These are phyloP conservation scores for Beris morrisii DNA, from an alignment of 2,888 invertebrate genomes.

Conservation along the genomic window DNA sequence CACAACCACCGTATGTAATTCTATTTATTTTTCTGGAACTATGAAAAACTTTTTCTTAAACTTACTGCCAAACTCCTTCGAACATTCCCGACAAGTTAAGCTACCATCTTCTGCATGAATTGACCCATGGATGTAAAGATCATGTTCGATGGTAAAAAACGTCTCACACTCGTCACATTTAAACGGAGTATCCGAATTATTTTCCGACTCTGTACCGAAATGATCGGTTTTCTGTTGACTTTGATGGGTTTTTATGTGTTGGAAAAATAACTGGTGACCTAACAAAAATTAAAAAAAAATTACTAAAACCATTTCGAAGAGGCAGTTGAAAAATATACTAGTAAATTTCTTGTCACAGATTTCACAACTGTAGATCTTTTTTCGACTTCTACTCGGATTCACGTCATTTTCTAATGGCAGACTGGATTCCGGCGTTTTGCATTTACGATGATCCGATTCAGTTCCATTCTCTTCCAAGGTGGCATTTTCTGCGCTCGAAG, in stretches of 20 bases:
- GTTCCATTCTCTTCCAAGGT: not conserved
- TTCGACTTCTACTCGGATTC: not conserved
- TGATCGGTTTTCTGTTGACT: conserved; percentile 18
- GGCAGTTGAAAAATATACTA: not conserved
- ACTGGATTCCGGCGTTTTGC: not conserved
- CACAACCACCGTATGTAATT: too few species aligned
- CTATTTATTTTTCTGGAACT: not conserved
- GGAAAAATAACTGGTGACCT: not conserved
- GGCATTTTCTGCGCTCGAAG: not conserved
- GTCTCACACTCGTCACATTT: conserved; percentile 58
- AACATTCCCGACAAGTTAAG: conserved; percentile 58
- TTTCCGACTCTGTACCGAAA: not conserved
- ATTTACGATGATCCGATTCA: not conserved
- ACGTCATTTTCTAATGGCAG: not conserved
- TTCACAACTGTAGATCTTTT: not conserved
- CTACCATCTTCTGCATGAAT: conserved; percentile 54
- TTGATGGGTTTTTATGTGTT: conserved; percentile 15
- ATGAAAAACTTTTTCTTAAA: conserved; percentile 8
- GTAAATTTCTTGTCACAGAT: not conserved
- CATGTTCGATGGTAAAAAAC: conserved; percentile 57
- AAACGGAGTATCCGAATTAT: conserved; percentile 28
- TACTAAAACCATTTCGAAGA: not conserved
- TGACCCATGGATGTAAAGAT: conserved; percentile 58
- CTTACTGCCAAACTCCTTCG: conserved; percentile 59
- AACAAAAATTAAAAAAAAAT: not conserved